Evolutionary conservation across 2,797 vertebrate species (phyloP).

Genomic region (Podargus strigoides): DNA sequence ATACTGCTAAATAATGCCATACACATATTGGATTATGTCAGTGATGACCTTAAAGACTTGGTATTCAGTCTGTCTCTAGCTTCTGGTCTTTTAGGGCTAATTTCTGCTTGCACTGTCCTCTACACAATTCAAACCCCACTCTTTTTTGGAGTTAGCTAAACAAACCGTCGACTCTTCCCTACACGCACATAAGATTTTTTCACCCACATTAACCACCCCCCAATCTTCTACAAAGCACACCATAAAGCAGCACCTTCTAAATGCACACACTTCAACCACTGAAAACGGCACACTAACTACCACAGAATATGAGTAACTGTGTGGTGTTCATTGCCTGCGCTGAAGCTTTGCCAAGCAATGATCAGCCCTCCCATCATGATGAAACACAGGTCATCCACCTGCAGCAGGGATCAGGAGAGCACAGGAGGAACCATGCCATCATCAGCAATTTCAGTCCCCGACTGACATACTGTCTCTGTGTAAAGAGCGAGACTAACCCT

Average conservation of each 20-base stretch:
- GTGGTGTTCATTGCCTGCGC: accelerated
- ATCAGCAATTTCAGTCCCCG: accelerated
- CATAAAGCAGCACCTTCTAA: background rate
- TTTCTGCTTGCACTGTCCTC: background rate
- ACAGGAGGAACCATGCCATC: accelerated
- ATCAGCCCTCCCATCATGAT: accelerated
- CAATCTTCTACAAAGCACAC: background rate
- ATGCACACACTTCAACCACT: accelerated
- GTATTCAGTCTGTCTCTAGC: background rate
- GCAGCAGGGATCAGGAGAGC: background rate
- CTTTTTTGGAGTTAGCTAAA: background rate
- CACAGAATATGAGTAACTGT: accelerated
- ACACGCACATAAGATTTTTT: accelerated
- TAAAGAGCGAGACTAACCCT: background rate
- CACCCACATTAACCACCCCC: background rate
- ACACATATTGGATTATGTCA: background rate
- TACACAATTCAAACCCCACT: background rate
- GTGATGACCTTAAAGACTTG: background rate
- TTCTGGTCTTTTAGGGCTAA: background rate
- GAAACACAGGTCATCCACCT: accelerated
- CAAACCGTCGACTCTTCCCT: background rate
- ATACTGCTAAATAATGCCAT: background rate
- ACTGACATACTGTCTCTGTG: accelerated
- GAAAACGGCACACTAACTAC: accelerated
- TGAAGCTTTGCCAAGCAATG: accelerated